These are phyloP conservation scores for Papilio machaon DNA, from an alignment of 1,140 invertebrate species.

Conservation along the genomic window DNA sequence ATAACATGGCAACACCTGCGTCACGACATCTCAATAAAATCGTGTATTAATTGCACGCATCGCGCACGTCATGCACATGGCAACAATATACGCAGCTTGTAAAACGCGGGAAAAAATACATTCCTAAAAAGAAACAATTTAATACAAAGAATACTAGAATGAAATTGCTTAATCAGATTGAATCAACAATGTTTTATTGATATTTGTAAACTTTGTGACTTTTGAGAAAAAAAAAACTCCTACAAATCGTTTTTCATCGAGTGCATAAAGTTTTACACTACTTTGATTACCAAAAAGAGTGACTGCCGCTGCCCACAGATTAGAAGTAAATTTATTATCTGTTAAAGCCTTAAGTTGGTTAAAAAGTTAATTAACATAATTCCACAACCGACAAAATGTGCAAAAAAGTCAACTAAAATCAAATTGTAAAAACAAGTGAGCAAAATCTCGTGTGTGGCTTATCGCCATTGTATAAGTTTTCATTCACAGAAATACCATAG, in stretches of 20 bases:
- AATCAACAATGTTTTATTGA: background rate
- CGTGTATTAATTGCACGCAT: background rate
- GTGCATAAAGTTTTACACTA: too few relatives aligned
- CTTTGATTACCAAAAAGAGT: too few relatives aligned
- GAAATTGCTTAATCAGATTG: background rate
- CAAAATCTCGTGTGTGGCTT: slow-evolving; percentile 8
- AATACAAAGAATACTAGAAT: background rate
- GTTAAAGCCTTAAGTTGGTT: too few relatives aligned
- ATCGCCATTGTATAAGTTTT: background rate
- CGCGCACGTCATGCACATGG: background rate
- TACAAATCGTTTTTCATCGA: too few relatives aligned
- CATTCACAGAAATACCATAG: slow-evolving; percentile 10
- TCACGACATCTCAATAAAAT: slow-evolving; percentile 4
- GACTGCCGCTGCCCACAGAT: too few relatives aligned
- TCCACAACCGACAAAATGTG: background rate
- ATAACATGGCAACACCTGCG: background rate
- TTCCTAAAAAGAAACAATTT: too few relatives aligned
- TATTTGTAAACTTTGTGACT: too few relatives aligned
- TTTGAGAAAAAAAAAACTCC: too few relatives aligned
- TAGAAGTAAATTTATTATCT: too few relatives aligned
- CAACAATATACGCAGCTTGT: background rate
- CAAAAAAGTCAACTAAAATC: background rate
- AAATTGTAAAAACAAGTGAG: background rate
- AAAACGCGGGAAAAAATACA: background rate
- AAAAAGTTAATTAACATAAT: too few relatives aligned